A percentile compares a stretch with the other conserved stretches of the same genome.
Conservation (phyloP, 2,888 invertebrate genomes). For the Lasioglossum morio region DNA sequence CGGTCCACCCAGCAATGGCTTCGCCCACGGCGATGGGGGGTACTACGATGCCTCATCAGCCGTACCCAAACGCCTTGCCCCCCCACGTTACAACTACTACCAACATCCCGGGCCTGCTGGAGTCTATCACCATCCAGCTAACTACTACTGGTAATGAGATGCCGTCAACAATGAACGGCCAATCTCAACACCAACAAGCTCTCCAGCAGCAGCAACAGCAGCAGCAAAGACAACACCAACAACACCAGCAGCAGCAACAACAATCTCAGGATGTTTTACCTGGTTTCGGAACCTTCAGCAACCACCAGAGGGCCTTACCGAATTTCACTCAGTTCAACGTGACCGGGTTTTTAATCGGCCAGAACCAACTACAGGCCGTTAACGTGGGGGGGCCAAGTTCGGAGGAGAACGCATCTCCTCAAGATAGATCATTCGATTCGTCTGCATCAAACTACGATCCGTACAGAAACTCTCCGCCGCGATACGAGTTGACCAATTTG, state of each 20-base stretch:
- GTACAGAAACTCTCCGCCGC: conserved; percentile 73
- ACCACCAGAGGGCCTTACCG: conserved; percentile 86
- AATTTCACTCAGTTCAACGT: conserved; percentile 88
- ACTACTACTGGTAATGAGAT: conserved; percentile 93
- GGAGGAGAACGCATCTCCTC: conserved; percentile 85
- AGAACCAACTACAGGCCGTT: conserved; percentile 87
- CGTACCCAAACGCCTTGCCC: conserved; percentile 95
- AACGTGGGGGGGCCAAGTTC: conserved; percentile 93
- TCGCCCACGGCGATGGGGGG: conserved; percentile 82
- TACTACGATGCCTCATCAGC: conserved; percentile 84
- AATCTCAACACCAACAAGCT: conserved; percentile 83
- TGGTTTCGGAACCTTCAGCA: conserved; percentile 80
- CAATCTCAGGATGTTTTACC: conserved; percentile 81
- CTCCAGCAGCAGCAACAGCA: conserved; percentile 84
- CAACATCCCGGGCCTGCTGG: conserved; percentile 84
- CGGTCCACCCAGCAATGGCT: conserved; percentile 78
- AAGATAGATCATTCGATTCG: conserved; percentile 84
- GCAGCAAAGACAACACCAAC: conserved; percentile 84
- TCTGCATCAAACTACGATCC: conserved; percentile 72
- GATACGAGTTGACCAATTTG: conserved; percentile 73
- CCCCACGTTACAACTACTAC: conserved; percentile 92
- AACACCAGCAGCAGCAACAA: conserved; percentile 84
- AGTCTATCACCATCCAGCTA: conserved; percentile 86
- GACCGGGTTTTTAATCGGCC: conserved; percentile 86
- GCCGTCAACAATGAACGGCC: conserved; percentile 77